Percentiles rank a stretch among this genome's conserved stretches.
These are phyloP conservation scores for Pampus argenteus DNA, from an alignment of 2,797 vertebrate species.

Conservation along the genomic window DNA sequence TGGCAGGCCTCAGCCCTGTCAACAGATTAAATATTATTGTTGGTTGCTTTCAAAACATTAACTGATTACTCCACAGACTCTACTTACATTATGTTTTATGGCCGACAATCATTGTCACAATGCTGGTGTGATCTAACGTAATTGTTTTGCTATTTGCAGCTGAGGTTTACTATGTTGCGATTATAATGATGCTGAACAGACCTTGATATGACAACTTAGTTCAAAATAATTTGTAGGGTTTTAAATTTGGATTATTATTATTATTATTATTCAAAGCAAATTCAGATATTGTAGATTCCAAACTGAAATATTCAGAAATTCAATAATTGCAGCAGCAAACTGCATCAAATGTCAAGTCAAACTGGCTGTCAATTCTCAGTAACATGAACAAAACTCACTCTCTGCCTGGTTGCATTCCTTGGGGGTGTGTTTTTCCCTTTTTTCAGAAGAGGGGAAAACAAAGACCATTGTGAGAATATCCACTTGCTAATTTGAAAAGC, in stretches of 20 bases:
- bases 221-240: not conserved
- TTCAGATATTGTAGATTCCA: not conserved
- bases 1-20: conserved; percentile 41
- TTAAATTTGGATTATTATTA: no score
- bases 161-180: conserved; percentile 18
- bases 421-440: conserved; percentile 45
- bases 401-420: conserved; percentile 56
- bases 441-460: conserved; percentile 63
- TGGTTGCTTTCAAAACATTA: conserved; percentile 71
- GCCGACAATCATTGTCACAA: conserved; percentile 63
- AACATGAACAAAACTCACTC: conserved; percentile 52
- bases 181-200: conserved; percentile 30
- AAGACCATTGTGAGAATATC: conserved; percentile 71
- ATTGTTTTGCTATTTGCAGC: conserved; percentile 62
- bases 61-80: conserved; percentile 69
- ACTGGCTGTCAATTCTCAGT: conserved; percentile 54
- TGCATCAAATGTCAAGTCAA: conserved; percentile 61
- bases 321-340: conserved; percentile 42
- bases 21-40: conserved; percentile 63
- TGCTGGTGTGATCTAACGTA: conserved; percentile 56
- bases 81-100: conserved; percentile 64
- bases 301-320: conserved; percentile 47
- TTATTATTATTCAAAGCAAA: not conserved
- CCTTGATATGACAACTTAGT: conserved; percentile 3
- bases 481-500: conserved; percentile 81